Evolutionary conservation across 2,888 invertebrate species (phyloP).

Genomic region (Heteromyza rotundicornis): DNA sequence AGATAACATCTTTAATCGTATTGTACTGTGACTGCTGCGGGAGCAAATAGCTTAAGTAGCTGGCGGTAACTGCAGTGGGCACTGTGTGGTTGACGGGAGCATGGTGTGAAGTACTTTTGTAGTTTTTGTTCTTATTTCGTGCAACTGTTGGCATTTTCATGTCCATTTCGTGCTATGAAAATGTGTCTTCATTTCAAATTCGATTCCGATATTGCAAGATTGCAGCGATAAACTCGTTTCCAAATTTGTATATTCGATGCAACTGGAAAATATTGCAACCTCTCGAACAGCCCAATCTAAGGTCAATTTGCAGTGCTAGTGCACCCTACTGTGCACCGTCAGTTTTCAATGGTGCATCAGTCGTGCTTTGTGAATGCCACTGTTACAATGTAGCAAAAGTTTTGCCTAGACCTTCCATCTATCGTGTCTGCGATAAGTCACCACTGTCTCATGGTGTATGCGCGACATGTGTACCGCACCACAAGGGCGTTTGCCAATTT

Average conservation of each 20-base stretch:
- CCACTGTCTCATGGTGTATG: too few relatives aligned
- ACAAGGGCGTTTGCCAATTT: constrained; percentile 32
- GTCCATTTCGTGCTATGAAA: too few relatives aligned
- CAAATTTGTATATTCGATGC: too few relatives aligned
- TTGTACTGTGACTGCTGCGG: too few relatives aligned
- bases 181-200: too few relatives aligned
- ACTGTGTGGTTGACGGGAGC: background rate
- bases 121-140: background rate
- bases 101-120: too few relatives aligned
- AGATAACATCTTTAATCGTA: constrained; percentile 17
- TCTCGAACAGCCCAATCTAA: too few relatives aligned
- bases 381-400: background rate
- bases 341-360: background rate
- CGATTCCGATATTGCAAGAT: background rate
- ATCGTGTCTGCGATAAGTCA: too few relatives aligned
- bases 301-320: background rate
- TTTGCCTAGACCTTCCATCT: background rate
- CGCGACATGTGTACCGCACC: constrained; percentile 51
- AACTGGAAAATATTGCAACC: too few relatives aligned
- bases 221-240: constrained; percentile 1
- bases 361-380: background rate
- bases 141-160: too few relatives aligned
- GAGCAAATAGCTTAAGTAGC: background rate
- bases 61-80: background rate
- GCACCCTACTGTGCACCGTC: background rate